Conservation (phyloP, 2,113 vertebrate species). For the Microcebus murinus region DNA sequence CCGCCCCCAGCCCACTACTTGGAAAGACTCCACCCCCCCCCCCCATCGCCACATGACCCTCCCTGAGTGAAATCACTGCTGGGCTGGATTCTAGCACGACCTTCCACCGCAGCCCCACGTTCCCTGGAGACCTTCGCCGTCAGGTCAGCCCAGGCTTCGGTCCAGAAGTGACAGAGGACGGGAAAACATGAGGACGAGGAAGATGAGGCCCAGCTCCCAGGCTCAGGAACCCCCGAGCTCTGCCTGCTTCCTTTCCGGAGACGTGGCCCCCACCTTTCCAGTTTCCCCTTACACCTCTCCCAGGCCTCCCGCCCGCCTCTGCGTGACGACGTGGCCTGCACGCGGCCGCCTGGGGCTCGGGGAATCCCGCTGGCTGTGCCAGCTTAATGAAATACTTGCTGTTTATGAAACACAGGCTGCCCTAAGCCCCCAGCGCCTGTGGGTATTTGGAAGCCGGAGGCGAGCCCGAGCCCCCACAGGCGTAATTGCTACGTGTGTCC, state of each 20-base stretch:
- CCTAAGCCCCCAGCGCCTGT: conserved; percentile 75
- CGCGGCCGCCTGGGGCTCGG: conserved; percentile 22
- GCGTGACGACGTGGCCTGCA: not conserved
- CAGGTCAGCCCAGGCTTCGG: not conserved
- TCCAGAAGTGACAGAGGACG: not conserved
- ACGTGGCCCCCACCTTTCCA: conserved; percentile 7
- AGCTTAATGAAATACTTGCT: conserved; percentile 75
- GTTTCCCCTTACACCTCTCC: conserved; percentile 64
- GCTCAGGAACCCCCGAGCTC: not conserved
- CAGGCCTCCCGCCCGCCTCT: not conserved
- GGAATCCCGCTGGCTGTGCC: conserved; percentile 60
- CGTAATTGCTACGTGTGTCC: conserved; percentile 70
- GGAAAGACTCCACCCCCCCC: not conserved
- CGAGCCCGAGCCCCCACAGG: conserved; percentile 66
- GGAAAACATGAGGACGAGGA: not conserved
- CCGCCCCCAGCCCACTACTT: not conserved
- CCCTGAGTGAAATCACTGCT: not conserved
- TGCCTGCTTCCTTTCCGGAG: not conserved
- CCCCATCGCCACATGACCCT: not conserved
- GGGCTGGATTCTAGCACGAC: not conserved
- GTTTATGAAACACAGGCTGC: conserved; percentile 79
- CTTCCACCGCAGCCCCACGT: not conserved
- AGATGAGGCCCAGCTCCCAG: not conserved
- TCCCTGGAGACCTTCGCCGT: not conserved
- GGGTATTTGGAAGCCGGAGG: conserved; percentile 75